These are phyloP conservation scores for Candidula unifasciata DNA, from an alignment of 2,888 invertebrate genomes.

Conservation along the genomic window DNA sequence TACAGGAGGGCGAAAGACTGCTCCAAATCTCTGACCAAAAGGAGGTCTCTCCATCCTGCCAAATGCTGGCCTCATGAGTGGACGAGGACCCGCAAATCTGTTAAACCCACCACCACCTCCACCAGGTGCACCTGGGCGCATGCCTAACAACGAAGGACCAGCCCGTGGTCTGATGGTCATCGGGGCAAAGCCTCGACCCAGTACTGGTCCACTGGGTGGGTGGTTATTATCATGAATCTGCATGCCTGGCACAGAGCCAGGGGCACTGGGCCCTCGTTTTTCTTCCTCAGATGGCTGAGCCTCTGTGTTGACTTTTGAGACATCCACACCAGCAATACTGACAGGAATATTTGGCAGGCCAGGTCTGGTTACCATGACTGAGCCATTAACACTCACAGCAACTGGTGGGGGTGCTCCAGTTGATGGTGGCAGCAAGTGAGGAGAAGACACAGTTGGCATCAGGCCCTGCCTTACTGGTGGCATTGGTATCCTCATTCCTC, in stretches of 20 bases:
- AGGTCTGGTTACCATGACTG: slow-evolving; percentile 37
- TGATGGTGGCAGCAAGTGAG: slow-evolving; percentile 34
- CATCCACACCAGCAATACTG: background rate
- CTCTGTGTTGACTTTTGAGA: slow-evolving; percentile 17
- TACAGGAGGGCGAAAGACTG: slow-evolving; percentile 41
- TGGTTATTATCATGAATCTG: slow-evolving; percentile 37
- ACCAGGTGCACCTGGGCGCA: slow-evolving; percentile 54
- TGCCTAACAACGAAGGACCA: slow-evolving; percentile 54
- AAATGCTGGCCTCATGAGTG: slow-evolving; percentile 52
- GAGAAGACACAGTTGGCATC: slow-evolving; percentile 31
- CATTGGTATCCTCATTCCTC: slow-evolving; percentile 47
- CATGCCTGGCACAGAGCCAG: slow-evolving; percentile 32
- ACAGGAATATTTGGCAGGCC: slow-evolving; percentile 14
- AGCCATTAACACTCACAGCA: slow-evolving; percentile 41
- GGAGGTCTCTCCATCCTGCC: slow-evolving; percentile 51
- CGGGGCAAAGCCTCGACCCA: slow-evolving; percentile 48
- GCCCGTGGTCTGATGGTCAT: slow-evolving; percentile 52
- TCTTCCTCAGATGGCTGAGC: slow-evolving; percentile 22
- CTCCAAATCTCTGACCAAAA: slow-evolving; percentile 45
- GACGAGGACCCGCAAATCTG: slow-evolving; percentile 55
- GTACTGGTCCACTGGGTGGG: slow-evolving; percentile 37
- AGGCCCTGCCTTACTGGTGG: slow-evolving; percentile 44
- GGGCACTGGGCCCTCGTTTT: background rate
- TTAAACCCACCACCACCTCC: slow-evolving; percentile 50
- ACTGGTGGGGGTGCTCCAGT: slow-evolving; percentile 33